Base-by-base conservation (phyloP, 1,140 invertebrate species). In the Leptinotarsa texana region DNA sequence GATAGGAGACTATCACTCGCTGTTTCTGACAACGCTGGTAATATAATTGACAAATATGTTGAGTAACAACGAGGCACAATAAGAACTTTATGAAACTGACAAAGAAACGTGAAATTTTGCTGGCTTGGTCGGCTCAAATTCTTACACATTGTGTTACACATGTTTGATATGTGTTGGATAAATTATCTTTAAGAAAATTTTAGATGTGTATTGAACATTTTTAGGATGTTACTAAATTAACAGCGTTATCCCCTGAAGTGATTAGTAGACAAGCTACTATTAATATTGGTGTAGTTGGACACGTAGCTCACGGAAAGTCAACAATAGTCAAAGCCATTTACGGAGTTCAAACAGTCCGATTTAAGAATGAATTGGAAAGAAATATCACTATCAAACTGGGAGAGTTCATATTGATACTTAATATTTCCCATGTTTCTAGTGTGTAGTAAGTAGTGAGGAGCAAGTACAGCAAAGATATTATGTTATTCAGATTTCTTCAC, bases 301-400 rank as follows among this genome's bases (percentile, higher is more conserved):
- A 99, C 93, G 98, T 99, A 91, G 98, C 98, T 63, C 98, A 99
- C 87, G 98, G 98, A 77, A 99, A 99, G 86, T 99, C 98, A 3
- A 99, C 98, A 61, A 95, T 99, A 24, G 98, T 99, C 1, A 99
- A 99, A 89, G 98, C 98, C 65, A 96, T 99, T 80, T 99, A 98
- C 62, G 98, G 98, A 74, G 98, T 99, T n/a, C 95, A 99, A 87
- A 99, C 98, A 91, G 98, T 99, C 80, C 91, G 98, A 86, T 99
- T 99, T 86, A 99, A 99, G 86, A 99, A 99, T 90, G 98, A 99
- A 88, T 86, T 99, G 75, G 98, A 99, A 86, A 91, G 98, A 81
- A 99, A 99, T 85, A 99, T 99, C 86, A 99, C 98, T 72, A 99
- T 99, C 85, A 99, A 99, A 89, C 90, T 99, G 83, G 98, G 98